Evolutionary conservation across 2,888 invertebrate genomes (phyloP).

Genomic region (Agrotis clavis): DNA sequence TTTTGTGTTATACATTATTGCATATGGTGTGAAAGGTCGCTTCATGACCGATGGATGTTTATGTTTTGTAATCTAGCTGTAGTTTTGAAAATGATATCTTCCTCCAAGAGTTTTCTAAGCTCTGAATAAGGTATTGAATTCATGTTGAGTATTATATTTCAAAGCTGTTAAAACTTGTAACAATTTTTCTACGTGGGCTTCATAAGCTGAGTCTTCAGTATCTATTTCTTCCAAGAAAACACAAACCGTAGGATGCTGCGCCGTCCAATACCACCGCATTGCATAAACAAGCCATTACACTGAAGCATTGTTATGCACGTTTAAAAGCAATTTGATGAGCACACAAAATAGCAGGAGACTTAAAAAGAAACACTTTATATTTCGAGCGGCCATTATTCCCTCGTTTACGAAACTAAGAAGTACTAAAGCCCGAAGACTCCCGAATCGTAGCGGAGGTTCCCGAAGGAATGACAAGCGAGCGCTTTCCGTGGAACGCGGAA

Average conservation of each 20-base stretch:
- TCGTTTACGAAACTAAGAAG: conserved; percentile 62
- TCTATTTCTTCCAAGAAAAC: conserved; percentile 33
- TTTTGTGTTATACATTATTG: conserved; percentile 40
- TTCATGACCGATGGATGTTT: neutral
- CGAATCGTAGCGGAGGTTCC: conserved; percentile 82
- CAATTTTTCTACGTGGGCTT: neutral
- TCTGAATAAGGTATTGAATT: neutral
- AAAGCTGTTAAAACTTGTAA: neutral
- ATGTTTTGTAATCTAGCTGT: neutral
- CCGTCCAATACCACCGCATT: conserved; percentile 31
- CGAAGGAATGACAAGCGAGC: conserved; percentile 87
- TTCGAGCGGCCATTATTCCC: conserved; percentile 52
- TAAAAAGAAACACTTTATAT: conserved; percentile 56
- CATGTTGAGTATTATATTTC: neutral
- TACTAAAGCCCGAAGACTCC: conserved; percentile 64
- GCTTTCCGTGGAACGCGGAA: conserved; percentile 91
- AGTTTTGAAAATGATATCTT: neutral
- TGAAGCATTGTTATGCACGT: conserved; percentile 38
- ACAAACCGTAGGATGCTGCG: conserved; percentile 25
- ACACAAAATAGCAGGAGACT: conserved; percentile 49
- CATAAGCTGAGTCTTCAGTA: neutral
- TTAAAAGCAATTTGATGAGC: conserved; percentile 57
- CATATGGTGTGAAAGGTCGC: conserved; percentile 22
- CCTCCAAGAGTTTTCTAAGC: neutral
- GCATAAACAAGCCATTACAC: conserved; percentile 55